phyloP scores from a whole-genome alignment of 2,113 vertebrate species.

The Channa argus region DNA sequence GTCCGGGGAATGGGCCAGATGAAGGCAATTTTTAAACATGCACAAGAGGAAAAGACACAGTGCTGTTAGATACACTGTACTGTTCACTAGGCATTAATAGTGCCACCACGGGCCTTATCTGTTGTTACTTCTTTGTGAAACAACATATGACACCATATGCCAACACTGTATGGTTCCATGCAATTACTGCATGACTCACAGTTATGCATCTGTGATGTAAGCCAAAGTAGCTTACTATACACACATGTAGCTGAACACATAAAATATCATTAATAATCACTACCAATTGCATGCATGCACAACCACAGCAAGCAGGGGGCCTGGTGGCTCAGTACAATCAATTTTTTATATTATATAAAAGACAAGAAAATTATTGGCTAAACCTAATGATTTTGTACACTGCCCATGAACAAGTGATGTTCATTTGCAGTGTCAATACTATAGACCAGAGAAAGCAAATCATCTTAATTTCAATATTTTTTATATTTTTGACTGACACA shows the following conservation, averaged over 20 bases:
- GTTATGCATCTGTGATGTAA: not conserved
- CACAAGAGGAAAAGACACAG: constrained; percentile 7
- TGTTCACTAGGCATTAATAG: constrained; percentile 1
- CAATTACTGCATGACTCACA: constrained; percentile 27
- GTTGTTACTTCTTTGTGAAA: constrained; percentile 48
- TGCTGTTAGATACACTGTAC: not conserved
- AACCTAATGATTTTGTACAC: no score
- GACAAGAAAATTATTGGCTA: no score
- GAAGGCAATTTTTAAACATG: constrained; percentile 50
- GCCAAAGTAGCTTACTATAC: constrained; percentile 12
- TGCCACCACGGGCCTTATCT: constrained; percentile 29
- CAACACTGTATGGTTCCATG: constrained; percentile 53
- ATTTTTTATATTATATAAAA: no score
- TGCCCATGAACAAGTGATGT: no score
- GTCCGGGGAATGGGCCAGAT: constrained; percentile 48
- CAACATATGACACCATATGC: constrained; percentile 58
- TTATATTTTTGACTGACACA: no score
- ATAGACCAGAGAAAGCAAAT: not conserved
- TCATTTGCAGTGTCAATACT: no score
- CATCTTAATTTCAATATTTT: not conserved
- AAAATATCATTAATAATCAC: not conserved
- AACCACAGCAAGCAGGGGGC: no score
- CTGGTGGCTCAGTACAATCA: no score
- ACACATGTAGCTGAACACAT: not conserved
- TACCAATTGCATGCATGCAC: no score